phyloP scores from a whole-genome alignment of 2,888 invertebrate genomes.

The Polymixis lichenea region DNA sequence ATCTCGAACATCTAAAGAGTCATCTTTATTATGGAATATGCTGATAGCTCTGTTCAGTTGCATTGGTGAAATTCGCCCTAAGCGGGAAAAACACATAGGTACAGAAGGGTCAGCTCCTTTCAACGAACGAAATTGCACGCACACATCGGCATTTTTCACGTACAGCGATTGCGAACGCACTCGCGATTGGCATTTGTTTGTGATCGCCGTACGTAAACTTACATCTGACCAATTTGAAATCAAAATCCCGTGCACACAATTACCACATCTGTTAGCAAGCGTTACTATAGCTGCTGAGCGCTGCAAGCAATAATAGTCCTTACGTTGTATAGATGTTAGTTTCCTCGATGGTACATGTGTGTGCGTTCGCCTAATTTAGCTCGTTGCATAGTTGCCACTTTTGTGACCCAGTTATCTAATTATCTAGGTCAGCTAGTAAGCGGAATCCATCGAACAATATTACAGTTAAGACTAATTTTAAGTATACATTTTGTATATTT shows the following conservation, averaged over 20 bases:
- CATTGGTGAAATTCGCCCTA: background rate
- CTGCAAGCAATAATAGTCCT: too few relatives aligned
- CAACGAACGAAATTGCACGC: background rate
- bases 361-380: background rate
- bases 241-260: too few relatives aligned
- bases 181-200: background rate
- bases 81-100: background rate
- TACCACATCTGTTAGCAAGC: too few relatives aligned
- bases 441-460: slow-evolving; percentile 57
- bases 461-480: slow-evolving; percentile 65
- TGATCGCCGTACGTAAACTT: background rate
- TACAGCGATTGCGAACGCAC: background rate
- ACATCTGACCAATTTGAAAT: too few relatives aligned
- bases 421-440: slow-evolving; percentile 2
- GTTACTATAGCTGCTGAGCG: too few relatives aligned
- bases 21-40: background rate
- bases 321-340: too few relatives aligned
- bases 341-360: too few relatives aligned
- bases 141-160: background rate
- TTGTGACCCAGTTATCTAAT: slow-evolving; percentile 16
- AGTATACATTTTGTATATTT: slow-evolving; percentile 74
- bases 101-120: background rate
- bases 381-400: too few relatives aligned
- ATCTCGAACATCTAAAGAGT: background rate
- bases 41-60: background rate